A percentile compares a stretch with the other conserved stretches of the same genome.
Conservation (phyloP, 2,888 invertebrate genomes). For the Lepetodrilus schrolli region DNA sequence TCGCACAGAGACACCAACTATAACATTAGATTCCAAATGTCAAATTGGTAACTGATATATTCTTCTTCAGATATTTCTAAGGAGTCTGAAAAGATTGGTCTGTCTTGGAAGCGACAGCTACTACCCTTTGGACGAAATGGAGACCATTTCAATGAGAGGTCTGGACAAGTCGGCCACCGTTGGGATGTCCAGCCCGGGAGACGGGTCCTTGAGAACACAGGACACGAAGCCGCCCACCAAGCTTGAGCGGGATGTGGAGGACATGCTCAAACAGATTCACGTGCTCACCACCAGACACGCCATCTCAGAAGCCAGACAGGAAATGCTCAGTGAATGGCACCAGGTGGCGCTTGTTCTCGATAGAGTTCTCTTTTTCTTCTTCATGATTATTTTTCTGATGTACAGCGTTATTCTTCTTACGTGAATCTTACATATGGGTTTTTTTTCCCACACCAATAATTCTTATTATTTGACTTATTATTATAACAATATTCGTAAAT, state of each 20-base stretch:
- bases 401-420: slow-evolving; percentile 59
- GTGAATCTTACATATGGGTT: slow-evolving; percentile 31
- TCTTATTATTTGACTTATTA: too few species aligned
- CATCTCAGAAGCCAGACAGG: slow-evolving; percentile 49
- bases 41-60: too few species aligned
- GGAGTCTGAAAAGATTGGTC: slow-evolving; percentile 59
- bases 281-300: slow-evolving; percentile 51
- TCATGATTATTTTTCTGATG: slow-evolving; percentile 59
- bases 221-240: slow-evolving; percentile 39
- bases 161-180: slow-evolving; percentile 50
- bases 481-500: too few species aligned
- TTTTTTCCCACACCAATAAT: neutral
- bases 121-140: slow-evolving; percentile 62
- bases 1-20: too few species aligned
- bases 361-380: slow-evolving; percentile 63
- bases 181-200: slow-evolving; percentile 18
- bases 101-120: slow-evolving; percentile 64
- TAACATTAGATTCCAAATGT: too few species aligned
- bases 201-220: slow-evolving; percentile 6
- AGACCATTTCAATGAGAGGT: slow-evolving; percentile 60
- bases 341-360: slow-evolving; percentile 71
- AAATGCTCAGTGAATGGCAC: slow-evolving; percentile 65
- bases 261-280: slow-evolving; percentile 58
- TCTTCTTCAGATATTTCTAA: slow-evolving; percentile 58
- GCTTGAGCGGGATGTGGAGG: slow-evolving; percentile 62